A percentile compares a stretch with the other conserved stretches of the same genome.
phyloP scores from a whole-genome alignment of 1,140 invertebrate species.

The Argopecten irradians region DNA sequence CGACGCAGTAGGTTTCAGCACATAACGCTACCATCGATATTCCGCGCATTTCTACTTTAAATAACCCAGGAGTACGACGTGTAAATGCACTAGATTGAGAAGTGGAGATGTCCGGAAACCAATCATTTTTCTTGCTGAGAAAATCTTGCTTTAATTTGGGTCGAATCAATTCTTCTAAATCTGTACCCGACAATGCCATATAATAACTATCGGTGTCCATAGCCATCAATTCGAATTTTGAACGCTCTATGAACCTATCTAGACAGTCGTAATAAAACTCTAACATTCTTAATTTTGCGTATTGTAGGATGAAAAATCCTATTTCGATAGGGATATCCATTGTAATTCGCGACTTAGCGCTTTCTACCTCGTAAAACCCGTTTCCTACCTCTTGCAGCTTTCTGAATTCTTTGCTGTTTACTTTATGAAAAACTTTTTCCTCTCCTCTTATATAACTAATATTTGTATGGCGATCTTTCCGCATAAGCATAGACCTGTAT shows the following conservation, averaged over 20 bases:
- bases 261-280: conserved; percentile 57
- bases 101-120: too few species aligned
- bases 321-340: conserved; percentile 49
- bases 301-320: conserved; percentile 50
- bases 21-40: too few species aligned
- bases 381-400: conserved; percentile 2
- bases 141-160: neutral
- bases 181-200: conserved; percentile 40
- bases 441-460: neutral
- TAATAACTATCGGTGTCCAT: conserved; percentile 59
- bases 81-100: too few species aligned
- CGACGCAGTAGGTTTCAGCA: too few species aligned
- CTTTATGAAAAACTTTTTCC: neutral
- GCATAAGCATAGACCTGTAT: too few species aligned
- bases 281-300: conserved; percentile 52
- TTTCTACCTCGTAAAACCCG: conserved; percentile 17
- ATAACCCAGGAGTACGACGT: too few species aligned
- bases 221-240: conserved; percentile 47
- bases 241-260: conserved; percentile 40
- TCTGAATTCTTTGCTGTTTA: neutral
- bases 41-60: too few species aligned
- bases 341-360: neutral
- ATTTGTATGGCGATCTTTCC: conserved; percentile 38
- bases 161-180: conserved; percentile 38
- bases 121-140: too few species aligned